These are phyloP conservation scores for Tetramorium parvispinum DNA, from an alignment of 1,140 invertebrate genomes.

Conservation along the genomic window DNA sequence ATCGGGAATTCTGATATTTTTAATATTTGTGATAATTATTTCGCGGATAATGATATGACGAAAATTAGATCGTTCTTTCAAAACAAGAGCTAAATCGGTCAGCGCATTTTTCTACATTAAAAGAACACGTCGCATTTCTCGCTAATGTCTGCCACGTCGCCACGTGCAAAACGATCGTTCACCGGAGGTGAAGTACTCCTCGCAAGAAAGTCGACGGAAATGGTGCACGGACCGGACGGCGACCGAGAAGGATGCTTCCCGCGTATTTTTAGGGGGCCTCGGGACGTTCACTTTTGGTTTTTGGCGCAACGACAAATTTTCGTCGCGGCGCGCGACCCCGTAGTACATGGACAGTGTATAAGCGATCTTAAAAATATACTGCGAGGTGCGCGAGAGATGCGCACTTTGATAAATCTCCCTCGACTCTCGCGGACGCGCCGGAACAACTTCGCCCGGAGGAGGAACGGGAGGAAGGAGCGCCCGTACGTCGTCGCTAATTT, in stretches of 20 bases:
- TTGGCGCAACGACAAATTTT: slow-evolving; percentile 83
- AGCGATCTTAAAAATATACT: slow-evolving; percentile 80
- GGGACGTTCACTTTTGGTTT: slow-evolving; percentile 81
- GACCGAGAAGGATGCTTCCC: slow-evolving; percentile 35
- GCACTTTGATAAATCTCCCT: slow-evolving; percentile 79
- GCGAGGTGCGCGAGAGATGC: slow-evolving; percentile 73
- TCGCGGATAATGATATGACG: neutral
- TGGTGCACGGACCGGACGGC: neutral
- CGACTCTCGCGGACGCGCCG: slow-evolving; percentile 27
- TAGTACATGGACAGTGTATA: slow-evolving; percentile 66
- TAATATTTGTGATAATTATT: neutral
- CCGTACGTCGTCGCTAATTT: slow-evolving; percentile 59
- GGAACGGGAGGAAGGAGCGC: neutral
- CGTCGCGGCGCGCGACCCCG: slow-evolving; percentile 49
- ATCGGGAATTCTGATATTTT: neutral
- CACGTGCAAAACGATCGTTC: slow-evolving; percentile 29
- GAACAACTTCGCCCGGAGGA: slow-evolving; percentile 30
- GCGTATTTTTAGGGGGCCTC: slow-evolving; percentile 82
- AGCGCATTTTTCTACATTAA: neutral
- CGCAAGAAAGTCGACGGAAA: slow-evolving; percentile 47
- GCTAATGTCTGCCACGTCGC: neutral
- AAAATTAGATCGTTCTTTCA: neutral
- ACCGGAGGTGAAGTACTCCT: slow-evolving; percentile 38
- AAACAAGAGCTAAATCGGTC: neutral
- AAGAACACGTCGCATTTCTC: neutral